A percentile compares a stretch with the other conserved stretches of the same genome.
phyloP scores from a whole-genome alignment of 2,888 invertebrate genomes.

The Eupithecia exiguata region DNA sequence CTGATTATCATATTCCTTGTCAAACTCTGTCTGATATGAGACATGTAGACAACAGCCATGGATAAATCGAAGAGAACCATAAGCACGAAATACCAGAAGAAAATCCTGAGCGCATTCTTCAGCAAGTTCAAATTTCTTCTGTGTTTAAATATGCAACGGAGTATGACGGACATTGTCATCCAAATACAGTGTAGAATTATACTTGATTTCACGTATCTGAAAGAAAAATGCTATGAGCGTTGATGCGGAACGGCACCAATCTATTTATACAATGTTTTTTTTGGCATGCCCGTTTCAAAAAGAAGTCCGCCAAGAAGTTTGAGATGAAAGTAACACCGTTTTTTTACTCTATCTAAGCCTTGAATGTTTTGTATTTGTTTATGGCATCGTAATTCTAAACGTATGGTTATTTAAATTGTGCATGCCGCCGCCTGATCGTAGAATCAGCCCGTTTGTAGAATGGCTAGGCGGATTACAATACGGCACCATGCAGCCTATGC shows the following conservation, averaged over 20 bases:
- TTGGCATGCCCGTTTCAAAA: too few relatives aligned
- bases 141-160: slow-evolving; percentile 47
- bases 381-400: too few relatives aligned
- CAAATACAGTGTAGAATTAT: slow-evolving; percentile 60
- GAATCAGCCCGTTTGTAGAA: too few relatives aligned
- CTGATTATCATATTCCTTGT: slow-evolving; percentile 69
- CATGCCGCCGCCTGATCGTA: too few relatives aligned
- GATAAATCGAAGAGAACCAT: slow-evolving; percentile 65
- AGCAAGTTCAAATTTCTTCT: slow-evolving; percentile 42
- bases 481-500: too few relatives aligned
- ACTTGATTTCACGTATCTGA: slow-evolving; percentile 64
- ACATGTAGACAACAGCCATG: slow-evolving; percentile 69
- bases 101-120: slow-evolving; percentile 50
- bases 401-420: too few relatives aligned
- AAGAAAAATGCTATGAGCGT: slow-evolving; percentile 1
- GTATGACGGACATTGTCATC: slow-evolving; percentile 53
- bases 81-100: slow-evolving; percentile 52
- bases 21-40: slow-evolving; percentile 70
- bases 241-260: neutral
- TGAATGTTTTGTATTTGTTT: too few relatives aligned
- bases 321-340: too few relatives aligned
- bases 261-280: too few relatives aligned
- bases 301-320: too few relatives aligned
- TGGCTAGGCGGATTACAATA: too few relatives aligned
- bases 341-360: too few relatives aligned